Conservation (phyloP, 1,140 invertebrate genomes). For the Lucilia cuprina region DNA sequence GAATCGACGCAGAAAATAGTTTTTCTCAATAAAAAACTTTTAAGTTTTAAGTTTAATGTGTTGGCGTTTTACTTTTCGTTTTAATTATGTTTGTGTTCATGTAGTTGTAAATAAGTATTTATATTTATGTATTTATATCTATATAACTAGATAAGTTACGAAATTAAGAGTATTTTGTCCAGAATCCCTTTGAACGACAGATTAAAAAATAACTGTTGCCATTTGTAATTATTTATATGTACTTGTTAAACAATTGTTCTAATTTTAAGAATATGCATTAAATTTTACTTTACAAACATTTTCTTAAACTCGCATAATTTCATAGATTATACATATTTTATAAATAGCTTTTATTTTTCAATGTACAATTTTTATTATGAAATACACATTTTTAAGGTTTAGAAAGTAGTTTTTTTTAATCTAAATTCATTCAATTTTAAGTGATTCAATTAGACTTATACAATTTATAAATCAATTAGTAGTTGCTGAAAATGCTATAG, state of each 20-base stretch:
- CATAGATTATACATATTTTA: too few species aligned
- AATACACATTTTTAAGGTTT: too few species aligned
- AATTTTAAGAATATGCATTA: not conserved
- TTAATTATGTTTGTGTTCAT: slow-evolving; percentile 13
- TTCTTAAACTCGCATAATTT: too few species aligned
- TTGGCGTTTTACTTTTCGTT: not conserved
- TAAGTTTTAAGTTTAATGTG: not conserved
- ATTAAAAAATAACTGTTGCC: not conserved
- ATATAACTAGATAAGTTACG: not conserved
- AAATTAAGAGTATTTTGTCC: not conserved
- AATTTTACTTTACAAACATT: too few species aligned
- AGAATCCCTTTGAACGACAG: not conserved
- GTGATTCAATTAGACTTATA: too few species aligned
- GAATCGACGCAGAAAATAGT: slow-evolving; percentile 58
- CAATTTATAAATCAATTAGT: too few species aligned
- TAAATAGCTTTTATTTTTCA: too few species aligned
- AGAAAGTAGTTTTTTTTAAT: too few species aligned
- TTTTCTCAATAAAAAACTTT: not conserved
- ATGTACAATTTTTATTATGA: too few species aligned
- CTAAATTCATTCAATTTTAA: too few species aligned
- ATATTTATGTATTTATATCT: not conserved
- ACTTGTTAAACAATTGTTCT: not conserved
- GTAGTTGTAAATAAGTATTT: not conserved
- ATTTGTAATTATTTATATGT: not conserved
- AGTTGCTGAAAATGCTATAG: too few species aligned